Evolutionary conservation across 2,888 invertebrate species (phyloP), one percentile per base, ranked within the genome.

Genomic region (Epinotia ramella): DNA sequence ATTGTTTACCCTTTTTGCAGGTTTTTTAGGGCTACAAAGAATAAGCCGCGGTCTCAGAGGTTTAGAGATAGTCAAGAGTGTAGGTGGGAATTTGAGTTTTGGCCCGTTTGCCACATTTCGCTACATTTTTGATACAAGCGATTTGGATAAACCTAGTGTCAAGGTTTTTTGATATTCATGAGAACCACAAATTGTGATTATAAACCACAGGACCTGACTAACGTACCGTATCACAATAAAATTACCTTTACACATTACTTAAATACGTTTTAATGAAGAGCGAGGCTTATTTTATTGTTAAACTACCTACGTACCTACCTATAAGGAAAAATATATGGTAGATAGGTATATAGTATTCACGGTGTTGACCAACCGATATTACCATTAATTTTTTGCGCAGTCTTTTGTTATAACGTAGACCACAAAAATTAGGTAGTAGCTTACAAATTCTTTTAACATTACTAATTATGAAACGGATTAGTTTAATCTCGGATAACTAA

Each of bases 401-500:
- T 56, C 28, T 65, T 49, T 49, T 49, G 49, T 65, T 28, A 24
- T 24, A 49, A 24, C 24, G 49, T 28, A 66, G 9, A 49, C 49
- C 49, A 16, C 49, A 49, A 53, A n/a, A n/a, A 16, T 53, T 53
- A 40, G 7, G 40, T 40, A 53, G 7, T 46, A 24, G 65, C 40
- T 53, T 33, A 60, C 40, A 28, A 24, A 53, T 64, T 24, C 57
- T 59, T 44, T 65, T 65, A 70, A 71, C 71, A 56, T 71, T 28
- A 24, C 77, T 88, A 86, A 89, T 89, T 87, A 87, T 76, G 82
- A 79, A 79, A 83, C 77, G 84, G 88, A 88, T 90, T 88, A 87
- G 78, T 80, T 66, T 44, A 73, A 64, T 62, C 70, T 78, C 76
- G 78, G 78, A 80, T 84, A 87, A 84, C 83, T 75, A 85, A 86